Evolutionary conservation across 2,113 vertebrate genomes (phyloP), one percentile per base, ranked within the genome.

Genomic region (Antechinus flavipes): DNA sequence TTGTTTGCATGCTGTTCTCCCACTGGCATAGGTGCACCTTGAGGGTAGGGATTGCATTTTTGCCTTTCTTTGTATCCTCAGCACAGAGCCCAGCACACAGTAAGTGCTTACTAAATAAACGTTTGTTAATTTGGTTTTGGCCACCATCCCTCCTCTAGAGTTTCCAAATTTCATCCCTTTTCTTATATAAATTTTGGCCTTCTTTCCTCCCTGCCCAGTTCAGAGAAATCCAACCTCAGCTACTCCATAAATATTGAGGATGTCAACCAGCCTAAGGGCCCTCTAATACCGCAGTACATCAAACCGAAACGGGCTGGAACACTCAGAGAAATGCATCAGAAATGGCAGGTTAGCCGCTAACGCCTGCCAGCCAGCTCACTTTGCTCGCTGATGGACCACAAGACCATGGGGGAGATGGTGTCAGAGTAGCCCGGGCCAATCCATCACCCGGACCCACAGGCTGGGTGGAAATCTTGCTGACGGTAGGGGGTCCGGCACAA

Each of bases 401-500:
- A 95, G 35, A 54, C 23, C 7, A 26, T 1, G 14, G 52, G 10
- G 53, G 84, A 56, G 19, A 93, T 8, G 93, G 76, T n/a, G 30
- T 90, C 89, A 50, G 14, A 8, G 68, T 8, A 42, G 68, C n/a
- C 2, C 16, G 2, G 8, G 4, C 76, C 23, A 46, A 27, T 49
- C n/a, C 30, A 68, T 55, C 58, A 68, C 91, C 49, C 93, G n/a
- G 68, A 84, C 68, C n/a, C 68, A 84, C 68, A 84, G 68, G 68
- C 35, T 23, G 68, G 19, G n/a, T 8, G 68, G 68, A 42, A 84
- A 84, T 84, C 68, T 42, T 84, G 68, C 68, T 26, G 30, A 56
- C 46, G 52, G 89, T 53, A 61, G 35, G 58, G 89, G 93, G 52
- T 95, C 94, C 56, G 89, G 89, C 54, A 92, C 2, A 84, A 90